Conservation (phyloP, 2,113 vertebrate species). For the Hepsetus odoe region DNA sequence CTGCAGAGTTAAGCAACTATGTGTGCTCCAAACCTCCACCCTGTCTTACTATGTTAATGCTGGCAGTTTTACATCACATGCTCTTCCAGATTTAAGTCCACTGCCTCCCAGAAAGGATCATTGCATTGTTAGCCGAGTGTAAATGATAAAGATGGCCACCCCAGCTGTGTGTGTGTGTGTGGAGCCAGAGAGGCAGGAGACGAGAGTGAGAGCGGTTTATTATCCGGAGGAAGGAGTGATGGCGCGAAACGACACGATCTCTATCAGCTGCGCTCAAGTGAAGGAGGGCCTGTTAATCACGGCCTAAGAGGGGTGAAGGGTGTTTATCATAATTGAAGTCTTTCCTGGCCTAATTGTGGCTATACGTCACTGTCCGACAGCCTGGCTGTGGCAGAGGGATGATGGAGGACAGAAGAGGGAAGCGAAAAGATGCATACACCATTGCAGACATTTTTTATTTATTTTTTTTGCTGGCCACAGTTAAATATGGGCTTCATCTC, state of each 20-base stretch:
- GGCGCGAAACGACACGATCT: slow-evolving; percentile 91
- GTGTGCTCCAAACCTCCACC: too few species aligned
- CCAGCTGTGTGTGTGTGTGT: not conserved
- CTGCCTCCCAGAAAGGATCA: slow-evolving; percentile 67
- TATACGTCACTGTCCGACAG: slow-evolving; percentile 88
- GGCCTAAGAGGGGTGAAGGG: slow-evolving; percentile 88
- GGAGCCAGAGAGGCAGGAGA: slow-evolving; percentile 69
- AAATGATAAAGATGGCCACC: slow-evolving; percentile 87
- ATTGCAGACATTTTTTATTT: too few species aligned
- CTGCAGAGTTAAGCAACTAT: too few species aligned
- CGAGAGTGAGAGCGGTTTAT: slow-evolving; percentile 80
- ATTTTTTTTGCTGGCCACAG: not conserved
- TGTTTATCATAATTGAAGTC: slow-evolving; percentile 96
- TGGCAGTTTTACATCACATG: too few species aligned
- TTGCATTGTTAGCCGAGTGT: slow-evolving; percentile 80
- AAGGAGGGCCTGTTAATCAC: slow-evolving; percentile 89
- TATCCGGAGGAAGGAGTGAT: slow-evolving; percentile 81
- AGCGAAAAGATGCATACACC: slow-evolving; percentile 44
- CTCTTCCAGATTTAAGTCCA: slow-evolving; percentile 79
- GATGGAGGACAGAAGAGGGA: slow-evolving; percentile 72
- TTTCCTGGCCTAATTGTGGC: slow-evolving; percentile 89
- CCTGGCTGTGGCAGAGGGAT: slow-evolving; percentile 44
- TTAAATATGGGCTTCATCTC: slow-evolving; percentile 38
- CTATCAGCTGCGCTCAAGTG: slow-evolving; percentile 83
- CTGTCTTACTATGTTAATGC: too few species aligned